Conservation (phyloP, 2,797 vertebrate species). For the Luscinia megarhynchos region DNA sequence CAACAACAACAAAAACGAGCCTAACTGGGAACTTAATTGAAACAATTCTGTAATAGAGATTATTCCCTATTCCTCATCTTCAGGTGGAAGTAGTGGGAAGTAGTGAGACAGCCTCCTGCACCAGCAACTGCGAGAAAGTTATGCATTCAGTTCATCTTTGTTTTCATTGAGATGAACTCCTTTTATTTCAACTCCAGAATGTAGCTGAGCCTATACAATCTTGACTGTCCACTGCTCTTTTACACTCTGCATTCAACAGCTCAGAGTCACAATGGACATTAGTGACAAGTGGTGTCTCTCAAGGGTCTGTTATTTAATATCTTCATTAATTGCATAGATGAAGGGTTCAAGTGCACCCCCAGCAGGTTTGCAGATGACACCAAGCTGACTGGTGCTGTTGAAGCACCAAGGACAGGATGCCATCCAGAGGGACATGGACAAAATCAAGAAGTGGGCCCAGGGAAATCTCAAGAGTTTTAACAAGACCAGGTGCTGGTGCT, state of each 20-base stretch:
- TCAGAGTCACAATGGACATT: neutral
- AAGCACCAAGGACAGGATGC: neutral
- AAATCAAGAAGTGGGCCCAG: neutral
- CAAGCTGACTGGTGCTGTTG: neutral
- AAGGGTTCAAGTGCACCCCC: neutral
- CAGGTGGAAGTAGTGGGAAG: neutral
- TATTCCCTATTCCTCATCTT: neutral
- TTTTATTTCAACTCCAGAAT: neutral
- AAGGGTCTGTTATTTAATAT: neutral
- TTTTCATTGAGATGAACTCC: neutral
- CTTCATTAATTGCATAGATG: neutral
- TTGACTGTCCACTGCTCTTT: neutral
- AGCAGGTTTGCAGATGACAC: neutral
- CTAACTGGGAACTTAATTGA: neutral
- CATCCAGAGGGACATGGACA: neutral
- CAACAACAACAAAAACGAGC: neutral
- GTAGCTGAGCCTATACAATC: neutral
- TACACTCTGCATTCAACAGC: neutral
- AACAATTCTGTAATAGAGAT: neutral
- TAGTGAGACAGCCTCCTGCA: neutral
- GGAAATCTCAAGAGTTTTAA: neutral
- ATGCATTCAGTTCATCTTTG: neutral
- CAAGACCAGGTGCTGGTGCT: neutral
- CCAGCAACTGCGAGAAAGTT: rapidly evolving
- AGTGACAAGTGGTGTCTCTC: neutral